Evolutionary conservation across 2,888 invertebrate genomes (phyloP), one percentile per base, ranked within the genome.

Genomic region (Eubasilissa splendida): DNA sequence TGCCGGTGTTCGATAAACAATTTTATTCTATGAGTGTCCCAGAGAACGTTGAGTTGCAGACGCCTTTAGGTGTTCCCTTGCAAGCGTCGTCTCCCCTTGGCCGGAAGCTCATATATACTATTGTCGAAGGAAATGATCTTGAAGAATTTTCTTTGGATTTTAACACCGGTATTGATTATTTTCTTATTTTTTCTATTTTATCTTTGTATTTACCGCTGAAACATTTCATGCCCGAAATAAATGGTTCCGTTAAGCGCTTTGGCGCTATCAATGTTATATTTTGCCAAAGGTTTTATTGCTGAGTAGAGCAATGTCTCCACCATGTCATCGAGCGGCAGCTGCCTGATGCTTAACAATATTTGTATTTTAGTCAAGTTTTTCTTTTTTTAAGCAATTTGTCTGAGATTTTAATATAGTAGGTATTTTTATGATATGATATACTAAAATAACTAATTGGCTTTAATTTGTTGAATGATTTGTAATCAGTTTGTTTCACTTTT

Each of bases 1-100:
- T 97, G 93, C 99, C 99, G n/a, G 93, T 96, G 74, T 99, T 99
- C 91, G 93, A 94, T 86, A 94, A 95, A 86, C 96, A 96, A 87
- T 96, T 95, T 88, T 97, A 95, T 90, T 93, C 93, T 76, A 95
- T 95, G 85, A 89, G 91, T 82, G 94, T 97, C 82, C 94, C 94
- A 73, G 98, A 98, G 91, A 96, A 96, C 89, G 93, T 94, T 76
- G 93, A 95, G 87, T 90, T 96, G 31, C 94, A 95, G 87, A 93
- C 95, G n/a, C 94, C 97, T 74, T 90, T 97, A 76, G 91, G 93
- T 74, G 91, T 95, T 84, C 94, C 95, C 83, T 94, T 97, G 86
- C 94, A 94, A 87, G 98, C 98, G n/a, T 92, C 92, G 86, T 97
- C 97, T 84, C 97, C 97, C 78, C 92, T 96, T 84, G 93, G 93